Evolutionary conservation across 2,113 vertebrate genomes (phyloP), one percentile per base, ranked within the genome.

Genomic region (Calyptomena viridis): DNA sequence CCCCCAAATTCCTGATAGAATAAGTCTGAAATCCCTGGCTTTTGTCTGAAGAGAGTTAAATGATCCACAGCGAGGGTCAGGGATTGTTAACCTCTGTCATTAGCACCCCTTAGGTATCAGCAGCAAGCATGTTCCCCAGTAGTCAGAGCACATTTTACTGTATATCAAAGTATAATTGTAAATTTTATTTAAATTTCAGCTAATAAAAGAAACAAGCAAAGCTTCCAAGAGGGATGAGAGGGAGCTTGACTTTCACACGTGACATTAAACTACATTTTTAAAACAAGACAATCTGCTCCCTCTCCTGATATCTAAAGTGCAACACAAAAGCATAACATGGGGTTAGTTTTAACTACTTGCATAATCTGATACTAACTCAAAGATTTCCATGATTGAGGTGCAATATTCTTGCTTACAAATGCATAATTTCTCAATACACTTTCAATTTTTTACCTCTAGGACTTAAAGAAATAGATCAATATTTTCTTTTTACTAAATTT

Each of bases 141-240:
- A 91, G 62, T 50, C 64, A 89, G 47, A 79, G 39, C n/a, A 71
- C 35, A 77, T 62, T 96, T 77, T 69, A 80, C 52, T 73, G 42
- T 69, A 35, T 60, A 63, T 40, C 55, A 66, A 52, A 31, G 52
- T 87, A 78, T 37, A 86, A 71, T 2, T 83, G 58, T 75, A 90
- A 79, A 90, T 94, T 90, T 87, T 84, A 81, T 71, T 87, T 87
- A 86, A 79, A 67, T 81, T 88, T 71, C 53, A 52, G 46, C 80
- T 82, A 91, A 93, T 84, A 80, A 88, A 85, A 85, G 73, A 68
- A 81, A 83, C 22, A 80, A 79, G 69, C 24, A 64, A 73, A 79
- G 47, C n/a, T 94, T 89, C 60, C 59, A 74, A 53, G 63, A 90
- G 37, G 50, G 66, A 92, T 21, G 23, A 56, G 25, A 94, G 12